Evolutionary conservation across 2,113 vertebrate genomes (phyloP).

Genomic region (Periophthalmus modestus): DNA sequence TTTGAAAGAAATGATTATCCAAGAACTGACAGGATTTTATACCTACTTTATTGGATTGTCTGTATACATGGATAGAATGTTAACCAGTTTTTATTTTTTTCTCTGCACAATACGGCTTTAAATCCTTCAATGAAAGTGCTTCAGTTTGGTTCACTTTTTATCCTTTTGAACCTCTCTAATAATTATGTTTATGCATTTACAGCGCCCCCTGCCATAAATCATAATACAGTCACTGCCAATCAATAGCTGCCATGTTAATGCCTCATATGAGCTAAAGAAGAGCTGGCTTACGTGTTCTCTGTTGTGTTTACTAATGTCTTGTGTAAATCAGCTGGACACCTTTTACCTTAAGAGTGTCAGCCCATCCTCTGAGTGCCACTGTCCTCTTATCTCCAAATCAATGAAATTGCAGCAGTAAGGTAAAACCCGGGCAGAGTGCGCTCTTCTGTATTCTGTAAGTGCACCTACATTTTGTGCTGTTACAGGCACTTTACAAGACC

Average conservation of each 20-base stretch:
- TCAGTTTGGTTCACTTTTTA: too few relatives aligned
- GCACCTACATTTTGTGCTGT: constrained; percentile 41
- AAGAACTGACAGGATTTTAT: not conserved
- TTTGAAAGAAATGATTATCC: too few relatives aligned
- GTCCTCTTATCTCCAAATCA: constrained; percentile 42
- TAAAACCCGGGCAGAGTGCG: constrained; percentile 14
- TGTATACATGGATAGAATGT: not conserved
- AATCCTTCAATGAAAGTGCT: too few relatives aligned
- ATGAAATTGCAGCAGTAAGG: constrained; percentile 34
- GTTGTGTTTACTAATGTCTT: constrained; percentile 30
- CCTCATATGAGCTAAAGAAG: constrained; percentile 17
- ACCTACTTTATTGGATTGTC: not conserved
- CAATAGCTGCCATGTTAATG: constrained; percentile 41
- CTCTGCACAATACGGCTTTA: not conserved
- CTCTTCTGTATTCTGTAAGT: constrained; percentile 54
- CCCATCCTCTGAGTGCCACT: constrained; percentile 36
- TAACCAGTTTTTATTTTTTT: not conserved
- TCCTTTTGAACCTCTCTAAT: not conserved
- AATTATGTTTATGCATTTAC: not conserved
- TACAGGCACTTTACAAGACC: constrained; percentile 44
- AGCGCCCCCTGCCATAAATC: constrained; percentile 16
- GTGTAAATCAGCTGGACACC: constrained; percentile 23
- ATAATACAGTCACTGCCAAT: constrained; percentile 26
- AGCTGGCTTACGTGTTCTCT: not conserved
- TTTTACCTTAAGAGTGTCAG: constrained; percentile 38